phyloP scores from a whole-genome alignment of 2,113 vertebrate genomes.

The Eira barbara region DNA sequence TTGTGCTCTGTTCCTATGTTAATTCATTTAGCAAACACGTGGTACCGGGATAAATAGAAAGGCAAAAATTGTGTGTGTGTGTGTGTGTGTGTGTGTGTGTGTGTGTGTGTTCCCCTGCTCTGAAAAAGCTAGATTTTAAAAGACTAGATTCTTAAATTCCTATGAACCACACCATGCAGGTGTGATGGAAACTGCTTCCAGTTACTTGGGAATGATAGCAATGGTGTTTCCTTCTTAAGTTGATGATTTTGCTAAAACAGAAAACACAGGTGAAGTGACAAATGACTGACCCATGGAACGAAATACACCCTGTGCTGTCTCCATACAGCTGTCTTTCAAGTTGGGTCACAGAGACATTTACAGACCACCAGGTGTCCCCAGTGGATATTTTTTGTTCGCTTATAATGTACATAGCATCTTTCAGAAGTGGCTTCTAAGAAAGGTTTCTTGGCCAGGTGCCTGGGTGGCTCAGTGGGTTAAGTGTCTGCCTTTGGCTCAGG shows the following conservation, averaged over 20 bases:
- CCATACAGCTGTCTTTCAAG: neutral
- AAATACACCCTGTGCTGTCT: neutral
- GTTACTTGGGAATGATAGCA: neutral
- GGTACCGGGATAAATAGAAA: neutral
- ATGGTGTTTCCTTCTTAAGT: neutral
- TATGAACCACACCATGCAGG: neutral
- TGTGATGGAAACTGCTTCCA: neutral
- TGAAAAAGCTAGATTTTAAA: neutral
- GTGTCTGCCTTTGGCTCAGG: no score
- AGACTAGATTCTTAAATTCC: neutral
- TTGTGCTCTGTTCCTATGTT: neutral
- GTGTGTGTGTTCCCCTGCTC: neutral
- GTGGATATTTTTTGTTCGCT: neutral
- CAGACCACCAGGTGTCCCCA: no score
- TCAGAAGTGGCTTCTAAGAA: neutral
- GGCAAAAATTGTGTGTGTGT: neutral
- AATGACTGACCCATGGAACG: neutral
- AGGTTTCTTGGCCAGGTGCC: neutral
- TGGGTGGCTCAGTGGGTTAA: neutral
- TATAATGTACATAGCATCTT: neutral
- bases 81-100: neutral
- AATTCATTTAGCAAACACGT: neutral
- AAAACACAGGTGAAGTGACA: neutral
- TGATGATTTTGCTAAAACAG: neutral
- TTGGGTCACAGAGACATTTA: neutral